phyloP scores from a whole-genome alignment of 2,797 vertebrate genomes.

The Adrianichthys oophorus region DNA sequence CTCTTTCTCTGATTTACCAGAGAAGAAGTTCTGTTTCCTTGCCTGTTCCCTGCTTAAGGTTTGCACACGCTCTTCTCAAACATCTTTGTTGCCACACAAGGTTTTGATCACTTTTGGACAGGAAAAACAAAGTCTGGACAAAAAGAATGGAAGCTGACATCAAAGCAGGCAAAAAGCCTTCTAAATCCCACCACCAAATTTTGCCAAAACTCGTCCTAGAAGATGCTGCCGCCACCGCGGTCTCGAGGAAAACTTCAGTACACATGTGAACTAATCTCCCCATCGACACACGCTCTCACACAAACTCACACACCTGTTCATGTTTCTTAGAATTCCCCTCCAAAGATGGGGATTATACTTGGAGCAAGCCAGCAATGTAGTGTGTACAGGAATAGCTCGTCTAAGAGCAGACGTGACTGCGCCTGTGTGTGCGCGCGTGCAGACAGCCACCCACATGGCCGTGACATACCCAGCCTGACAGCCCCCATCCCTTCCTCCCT shows the following conservation, averaged over 20 bases:
- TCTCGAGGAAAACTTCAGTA: constrained; percentile 13
- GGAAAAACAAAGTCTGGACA: no score
- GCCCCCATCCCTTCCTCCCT: constrained; percentile 40
- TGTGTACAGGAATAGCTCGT: constrained; percentile 66
- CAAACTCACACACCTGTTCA: constrained; percentile 53
- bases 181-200: no score
- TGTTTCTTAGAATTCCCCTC: constrained; percentile 65
- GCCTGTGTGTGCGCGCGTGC: constrained; percentile 38
- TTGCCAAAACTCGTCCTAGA: no score
- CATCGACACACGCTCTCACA: constrained; percentile 22
- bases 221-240: constrained; percentile 10
- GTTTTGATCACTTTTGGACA: neutral
- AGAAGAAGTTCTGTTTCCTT: constrained; percentile 46
- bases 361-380: constrained; percentile 49
- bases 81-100: constrained; percentile 34
- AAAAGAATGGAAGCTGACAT: constrained; percentile 3
- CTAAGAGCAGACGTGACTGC: constrained; percentile 59
- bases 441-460: constrained; percentile 77
- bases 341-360: constrained; percentile 59
- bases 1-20: constrained; percentile 41
- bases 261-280: constrained; percentile 19
- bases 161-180: neutral
- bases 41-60: constrained; percentile 44
- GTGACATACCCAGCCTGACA: constrained; percentile 69
- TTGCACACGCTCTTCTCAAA: constrained; percentile 49